phyloP scores from a whole-genome alignment of 2,113 vertebrate genomes.

The Centropus unirufus region DNA sequence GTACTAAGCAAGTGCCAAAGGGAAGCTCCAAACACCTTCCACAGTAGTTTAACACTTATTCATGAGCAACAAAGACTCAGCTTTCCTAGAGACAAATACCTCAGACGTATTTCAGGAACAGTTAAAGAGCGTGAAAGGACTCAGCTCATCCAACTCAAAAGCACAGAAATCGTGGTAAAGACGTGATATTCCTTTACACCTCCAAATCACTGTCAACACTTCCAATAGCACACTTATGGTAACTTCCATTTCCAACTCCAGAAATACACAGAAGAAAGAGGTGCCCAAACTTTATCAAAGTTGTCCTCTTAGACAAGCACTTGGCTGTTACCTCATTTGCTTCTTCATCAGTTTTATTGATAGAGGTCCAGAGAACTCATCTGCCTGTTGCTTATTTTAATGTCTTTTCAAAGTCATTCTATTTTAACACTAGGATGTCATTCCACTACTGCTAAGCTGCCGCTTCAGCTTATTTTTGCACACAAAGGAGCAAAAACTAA shows the following conservation, averaged over 20 bases:
- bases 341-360: neutral
- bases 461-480: neutral
- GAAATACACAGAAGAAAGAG: slow-evolving; percentile 36
- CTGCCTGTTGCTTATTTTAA: neutral
- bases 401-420: neutral
- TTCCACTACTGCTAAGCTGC: neutral
- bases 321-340: slow-evolving; percentile 1
- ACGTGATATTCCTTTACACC: slow-evolving; percentile 41
- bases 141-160: slow-evolving; percentile 22
- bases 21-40: slow-evolving; percentile 26
- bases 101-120: slow-evolving; percentile 39
- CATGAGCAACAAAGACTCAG: neutral
- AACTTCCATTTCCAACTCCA: slow-evolving; percentile 31
- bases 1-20: neutral
- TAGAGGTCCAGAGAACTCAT: neutral
- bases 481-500: neutral
- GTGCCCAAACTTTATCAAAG: slow-evolving; percentile 12
- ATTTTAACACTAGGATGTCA: neutral
- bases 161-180: neutral
- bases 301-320: neutral
- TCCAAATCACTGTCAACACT: slow-evolving; percentile 50
- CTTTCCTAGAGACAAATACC: slow-evolving; percentile 22
- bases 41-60: neutral
- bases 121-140: neutral
- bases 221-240: neutral